Conservation (phyloP, 2,113 vertebrate genomes). For the Pholis gunnellus region DNA sequence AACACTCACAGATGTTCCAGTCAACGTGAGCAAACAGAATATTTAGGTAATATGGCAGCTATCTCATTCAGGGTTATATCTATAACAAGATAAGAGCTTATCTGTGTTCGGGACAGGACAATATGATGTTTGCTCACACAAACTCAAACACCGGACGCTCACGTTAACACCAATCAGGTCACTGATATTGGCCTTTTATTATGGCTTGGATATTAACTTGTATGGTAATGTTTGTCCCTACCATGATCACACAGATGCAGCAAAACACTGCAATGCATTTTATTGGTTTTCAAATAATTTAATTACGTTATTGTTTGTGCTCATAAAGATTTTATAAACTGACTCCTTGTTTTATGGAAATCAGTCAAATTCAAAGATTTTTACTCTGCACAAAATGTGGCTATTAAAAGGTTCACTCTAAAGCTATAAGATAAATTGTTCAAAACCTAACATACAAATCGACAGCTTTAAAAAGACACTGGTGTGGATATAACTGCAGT, state of each 20-base stretch:
- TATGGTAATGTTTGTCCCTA: background rate
- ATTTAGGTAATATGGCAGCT: conserved; percentile 11
- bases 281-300: conserved; percentile 12
- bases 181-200: conserved; percentile 22
- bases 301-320: background rate
- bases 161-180: background rate
- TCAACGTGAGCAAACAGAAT: background rate
- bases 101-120: background rate
- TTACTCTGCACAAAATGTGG: too few relatives aligned
- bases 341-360: background rate
- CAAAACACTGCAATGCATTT: background rate
- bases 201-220: background rate
- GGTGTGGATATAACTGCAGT: background rate
- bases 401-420: background rate
- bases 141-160: background rate
- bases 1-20: background rate
- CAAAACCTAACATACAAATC: background rate
- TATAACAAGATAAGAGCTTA: conserved; percentile 36
- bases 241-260: conserved; percentile 6
- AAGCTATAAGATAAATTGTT: background rate
- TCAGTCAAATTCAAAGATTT: background rate
- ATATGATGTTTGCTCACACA: conserved; percentile 5
- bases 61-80: conserved; percentile 9
- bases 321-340: background rate
- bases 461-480: background rate